phyloP scores from a whole-genome alignment of 2,797 vertebrate species.

The Phoeniculus purpureus region DNA sequence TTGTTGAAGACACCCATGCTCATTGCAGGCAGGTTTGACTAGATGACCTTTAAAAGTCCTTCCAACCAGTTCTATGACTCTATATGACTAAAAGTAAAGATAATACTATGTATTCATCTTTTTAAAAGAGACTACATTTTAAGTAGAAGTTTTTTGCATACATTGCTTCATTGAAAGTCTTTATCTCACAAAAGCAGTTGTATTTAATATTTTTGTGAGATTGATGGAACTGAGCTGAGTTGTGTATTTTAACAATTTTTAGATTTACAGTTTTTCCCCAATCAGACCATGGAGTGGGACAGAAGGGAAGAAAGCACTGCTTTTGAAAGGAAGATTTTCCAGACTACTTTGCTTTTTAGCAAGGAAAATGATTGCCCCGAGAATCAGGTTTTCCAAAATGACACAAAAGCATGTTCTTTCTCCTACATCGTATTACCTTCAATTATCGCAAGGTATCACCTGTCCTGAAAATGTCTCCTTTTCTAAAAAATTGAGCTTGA shows the following conservation, averaged over 20 bases:
- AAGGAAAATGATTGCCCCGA: not conserved
- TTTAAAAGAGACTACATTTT: not conserved
- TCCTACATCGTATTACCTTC: not conserved
- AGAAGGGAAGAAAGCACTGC: not conserved
- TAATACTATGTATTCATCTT: not conserved
- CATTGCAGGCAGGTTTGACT: not conserved
- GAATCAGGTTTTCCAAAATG: not conserved
- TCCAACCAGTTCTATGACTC: not conserved
- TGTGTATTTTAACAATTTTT: not conserved
- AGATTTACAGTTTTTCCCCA: not conserved
- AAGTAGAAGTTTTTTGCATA: not conserved
- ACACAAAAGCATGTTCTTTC: not conserved
- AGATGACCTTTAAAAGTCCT: not conserved
- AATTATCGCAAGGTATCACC: not conserved
- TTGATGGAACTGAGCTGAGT: not conserved
- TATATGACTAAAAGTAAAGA: not conserved
- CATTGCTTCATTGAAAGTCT: not conserved
- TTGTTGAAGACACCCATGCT: not conserved
- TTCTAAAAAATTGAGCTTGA: not conserved
- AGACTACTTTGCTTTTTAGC: not conserved
- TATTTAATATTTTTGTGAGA: not conserved
- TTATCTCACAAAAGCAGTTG: not conserved
- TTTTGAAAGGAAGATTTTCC: not conserved
- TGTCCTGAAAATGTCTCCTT: not conserved
- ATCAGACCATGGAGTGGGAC: fast-evolving